These are phyloP conservation scores for Macroramphosus scolopax DNA, from an alignment of 2,797 vertebrate genomes.

Conservation along the genomic window DNA sequence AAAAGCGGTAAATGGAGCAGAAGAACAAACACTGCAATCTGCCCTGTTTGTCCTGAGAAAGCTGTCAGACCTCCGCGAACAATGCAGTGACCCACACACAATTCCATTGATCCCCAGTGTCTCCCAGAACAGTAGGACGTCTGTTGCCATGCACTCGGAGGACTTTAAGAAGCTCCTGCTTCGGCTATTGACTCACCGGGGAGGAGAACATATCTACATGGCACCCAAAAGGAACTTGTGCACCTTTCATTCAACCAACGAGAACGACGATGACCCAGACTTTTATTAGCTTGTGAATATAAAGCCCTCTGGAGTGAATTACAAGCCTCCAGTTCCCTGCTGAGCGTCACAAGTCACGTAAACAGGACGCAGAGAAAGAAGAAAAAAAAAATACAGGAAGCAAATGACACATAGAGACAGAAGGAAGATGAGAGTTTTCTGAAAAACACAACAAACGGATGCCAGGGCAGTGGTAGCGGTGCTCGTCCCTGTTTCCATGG, in stretches of 20 bases:
- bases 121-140: constrained; percentile 14
- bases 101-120: constrained; percentile 38
- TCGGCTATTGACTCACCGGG: neutral
- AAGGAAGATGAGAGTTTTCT: constrained; percentile 41
- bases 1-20: constrained; percentile 70
- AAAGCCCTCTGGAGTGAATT: constrained; percentile 15
- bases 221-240: constrained; percentile 1
- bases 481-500: constrained; percentile 80
- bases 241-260: constrained; percentile 19
- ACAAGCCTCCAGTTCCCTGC: constrained; percentile 32
- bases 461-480: constrained; percentile 61
- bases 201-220: constrained; percentile 2
- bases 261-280: constrained; percentile 8
- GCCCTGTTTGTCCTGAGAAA: constrained; percentile 51
- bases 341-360: constrained; percentile 26
- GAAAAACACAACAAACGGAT: constrained; percentile 42
- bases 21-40: constrained; percentile 74
- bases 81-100: constrained; percentile 38
- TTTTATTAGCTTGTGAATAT: constrained; percentile 14
- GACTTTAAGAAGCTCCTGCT: constrained; percentile 8
- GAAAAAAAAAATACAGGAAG: constrained; percentile 3
- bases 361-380: constrained; percentile 9
- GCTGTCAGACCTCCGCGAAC: constrained; percentile 24
- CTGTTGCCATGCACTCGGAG: constrained; percentile 6
- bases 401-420: constrained; percentile 1